A percentile compares a stretch with the other conserved stretches of the same genome.
These are phyloP conservation scores for Ligdia adustata DNA, from an alignment of 2,888 invertebrate species.

Conservation along the genomic window DNA sequence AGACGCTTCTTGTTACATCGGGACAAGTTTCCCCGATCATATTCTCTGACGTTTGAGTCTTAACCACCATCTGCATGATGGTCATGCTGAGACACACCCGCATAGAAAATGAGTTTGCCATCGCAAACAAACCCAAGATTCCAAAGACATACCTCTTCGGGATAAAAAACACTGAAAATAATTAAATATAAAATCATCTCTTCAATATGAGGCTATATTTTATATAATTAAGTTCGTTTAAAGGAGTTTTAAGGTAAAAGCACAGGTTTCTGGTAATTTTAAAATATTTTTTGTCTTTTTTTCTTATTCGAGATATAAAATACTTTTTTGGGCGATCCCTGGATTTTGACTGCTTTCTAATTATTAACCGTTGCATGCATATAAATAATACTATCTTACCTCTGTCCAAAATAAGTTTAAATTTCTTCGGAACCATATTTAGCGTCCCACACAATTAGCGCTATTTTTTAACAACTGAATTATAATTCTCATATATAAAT, in stretches of 20 bases:
- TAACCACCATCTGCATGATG: slow-evolving; percentile 87
- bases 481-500: no score
- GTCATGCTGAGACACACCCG: slow-evolving; percentile 88
- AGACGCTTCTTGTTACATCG: slow-evolving; percentile 41
- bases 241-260: no score
- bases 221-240: no score
- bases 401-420: slow-evolving; percentile 66
- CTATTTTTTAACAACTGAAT: not conserved
- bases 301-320: no score
- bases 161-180: slow-evolving; percentile 78
- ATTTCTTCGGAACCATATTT: slow-evolving; percentile 65
- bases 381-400: no score
- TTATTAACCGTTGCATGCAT: no score
- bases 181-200: not conserved
- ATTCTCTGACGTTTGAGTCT: slow-evolving; percentile 54
- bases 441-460: not conserved
- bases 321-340: no score
- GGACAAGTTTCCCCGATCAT: slow-evolving; percentile 81
- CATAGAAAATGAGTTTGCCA: slow-evolving; percentile 90
- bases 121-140: slow-evolving; percentile 87
- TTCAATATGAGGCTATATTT: no score
- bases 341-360: no score
- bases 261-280: no score
- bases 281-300: no score
- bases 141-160: slow-evolving; percentile 88